Evolutionary conservation across 2,888 invertebrate genomes (phyloP).

Genomic region (Candidula unifasciata): DNA sequence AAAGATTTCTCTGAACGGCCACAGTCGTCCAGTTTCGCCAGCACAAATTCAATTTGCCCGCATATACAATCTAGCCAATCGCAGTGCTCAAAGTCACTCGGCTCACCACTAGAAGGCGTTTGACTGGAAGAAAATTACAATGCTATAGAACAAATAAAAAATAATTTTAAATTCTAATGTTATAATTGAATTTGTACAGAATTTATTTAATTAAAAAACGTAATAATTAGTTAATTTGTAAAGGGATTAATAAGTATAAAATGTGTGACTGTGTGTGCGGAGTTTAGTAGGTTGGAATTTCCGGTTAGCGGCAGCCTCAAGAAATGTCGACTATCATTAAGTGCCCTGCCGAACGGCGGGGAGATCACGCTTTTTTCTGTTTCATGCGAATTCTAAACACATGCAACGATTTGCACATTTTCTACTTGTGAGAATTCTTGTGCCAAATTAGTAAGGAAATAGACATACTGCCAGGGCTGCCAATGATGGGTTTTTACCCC

Average conservation of each 20-base stretch:
- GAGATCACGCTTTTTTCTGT: too few species aligned
- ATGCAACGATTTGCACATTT: too few species aligned
- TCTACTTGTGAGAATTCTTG: too few species aligned
- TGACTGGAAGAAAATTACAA: conserved; percentile 19
- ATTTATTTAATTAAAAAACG: too few species aligned
- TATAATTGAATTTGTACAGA: not conserved
- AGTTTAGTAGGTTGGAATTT: not conserved
- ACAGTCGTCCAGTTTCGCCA: not conserved
- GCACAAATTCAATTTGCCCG: conserved; percentile 59
- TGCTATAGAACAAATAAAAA: not conserved
- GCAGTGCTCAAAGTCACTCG: not conserved
- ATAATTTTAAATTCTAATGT: not conserved
- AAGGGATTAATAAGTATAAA: not conserved
- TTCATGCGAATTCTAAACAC: too few species aligned
- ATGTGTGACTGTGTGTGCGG: not conserved
- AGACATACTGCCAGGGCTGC: too few species aligned
- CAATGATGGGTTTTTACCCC: too few species aligned
- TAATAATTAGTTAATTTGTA: too few species aligned
- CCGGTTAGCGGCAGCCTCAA: not conserved
- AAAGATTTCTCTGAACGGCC: too few species aligned
- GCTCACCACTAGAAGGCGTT: not conserved
- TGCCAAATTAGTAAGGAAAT: too few species aligned
- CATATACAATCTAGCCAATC: conserved; percentile 51
- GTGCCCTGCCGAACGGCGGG: too few species aligned
- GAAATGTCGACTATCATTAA: too few species aligned